A percentile compares a stretch with the other conserved stretches of the same genome.
phyloP scores from a whole-genome alignment of 2,113 vertebrate species.

The Chloroceryle aenea region DNA sequence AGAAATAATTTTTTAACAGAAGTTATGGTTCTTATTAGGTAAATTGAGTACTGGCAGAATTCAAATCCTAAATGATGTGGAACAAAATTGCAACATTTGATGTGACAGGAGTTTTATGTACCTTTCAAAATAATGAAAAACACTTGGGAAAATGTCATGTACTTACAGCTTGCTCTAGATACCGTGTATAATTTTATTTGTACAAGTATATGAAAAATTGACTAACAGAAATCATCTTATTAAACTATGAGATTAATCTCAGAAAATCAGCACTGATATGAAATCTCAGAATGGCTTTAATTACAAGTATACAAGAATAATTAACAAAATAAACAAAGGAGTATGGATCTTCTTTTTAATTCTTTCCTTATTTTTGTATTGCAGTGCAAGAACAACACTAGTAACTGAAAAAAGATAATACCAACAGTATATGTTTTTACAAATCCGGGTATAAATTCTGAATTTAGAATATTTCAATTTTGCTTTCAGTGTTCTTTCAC shows the following conservation, averaged over 20 bases:
- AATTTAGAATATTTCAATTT: background rate
- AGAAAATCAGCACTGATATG: background rate
- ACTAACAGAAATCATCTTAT: conserved; percentile 9
- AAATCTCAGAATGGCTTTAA: conserved; percentile 47
- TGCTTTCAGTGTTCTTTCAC: background rate
- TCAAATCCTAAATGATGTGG: background rate
- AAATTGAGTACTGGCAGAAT: background rate
- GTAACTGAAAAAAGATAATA: background rate
- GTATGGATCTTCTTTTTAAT: background rate
- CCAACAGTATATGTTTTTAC: background rate
- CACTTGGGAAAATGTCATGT: conserved; percentile 58
- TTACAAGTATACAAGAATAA: conserved; percentile 36
- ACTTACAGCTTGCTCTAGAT: conserved; percentile 30
- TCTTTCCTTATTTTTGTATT: background rate
- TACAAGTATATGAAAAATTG: conserved; percentile 48
- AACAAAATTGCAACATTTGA: background rate
- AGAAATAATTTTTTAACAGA: background rate
- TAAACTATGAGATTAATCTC: conserved; percentile 51
- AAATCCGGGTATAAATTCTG: background rate
- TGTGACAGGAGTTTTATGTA: background rate
- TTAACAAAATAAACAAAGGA: background rate
- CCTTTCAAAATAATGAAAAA: conserved; percentile 64
- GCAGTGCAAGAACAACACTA: background rate
- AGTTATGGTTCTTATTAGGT: background rate
- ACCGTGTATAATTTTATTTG: conserved; percentile 63